A percentile compares a stretch with the other conserved stretches of the same genome.
Evolutionary conservation across 2,797 vertebrate species (phyloP).

Genomic region (Anabacerthia variegaticeps): DNA sequence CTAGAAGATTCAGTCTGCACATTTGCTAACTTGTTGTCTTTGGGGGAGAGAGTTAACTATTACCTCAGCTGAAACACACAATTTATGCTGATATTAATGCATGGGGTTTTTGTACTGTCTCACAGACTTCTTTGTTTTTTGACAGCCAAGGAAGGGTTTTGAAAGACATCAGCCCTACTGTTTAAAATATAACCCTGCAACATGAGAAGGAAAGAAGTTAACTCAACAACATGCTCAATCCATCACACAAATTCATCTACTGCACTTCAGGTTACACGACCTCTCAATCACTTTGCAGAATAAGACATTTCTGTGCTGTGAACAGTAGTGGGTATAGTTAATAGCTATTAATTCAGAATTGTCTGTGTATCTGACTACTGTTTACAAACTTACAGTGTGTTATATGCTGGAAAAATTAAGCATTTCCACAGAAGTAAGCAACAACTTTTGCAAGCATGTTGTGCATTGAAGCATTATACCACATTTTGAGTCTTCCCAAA

Average conservation of each 20-base stretch:
- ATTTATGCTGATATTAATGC: neutral
- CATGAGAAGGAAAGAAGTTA: neutral
- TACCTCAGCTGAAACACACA: neutral
- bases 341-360: neutral
- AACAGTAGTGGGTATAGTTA: neutral
- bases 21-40: neutral
- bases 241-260: neutral
- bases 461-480: neutral
- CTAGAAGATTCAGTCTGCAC: neutral
- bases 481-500: neutral
- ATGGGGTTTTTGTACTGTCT: neutral
- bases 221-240: neutral
- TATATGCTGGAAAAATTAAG: neutral
- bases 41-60: neutral
- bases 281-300: neutral
- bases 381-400: neutral
- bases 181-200: neutral
- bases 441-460: neutral
- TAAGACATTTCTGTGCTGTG: neutral
- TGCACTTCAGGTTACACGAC: neutral
- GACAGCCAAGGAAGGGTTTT: neutral
- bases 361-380: neutral
- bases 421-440: neutral
- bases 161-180: neutral
- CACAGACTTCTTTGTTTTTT: neutral